A percentile compares a stretch with the other conserved stretches of the same genome.
phyloP scores from a whole-genome alignment of 2,113 vertebrate species.

The Cyprinodon brontotheroides region DNA sequence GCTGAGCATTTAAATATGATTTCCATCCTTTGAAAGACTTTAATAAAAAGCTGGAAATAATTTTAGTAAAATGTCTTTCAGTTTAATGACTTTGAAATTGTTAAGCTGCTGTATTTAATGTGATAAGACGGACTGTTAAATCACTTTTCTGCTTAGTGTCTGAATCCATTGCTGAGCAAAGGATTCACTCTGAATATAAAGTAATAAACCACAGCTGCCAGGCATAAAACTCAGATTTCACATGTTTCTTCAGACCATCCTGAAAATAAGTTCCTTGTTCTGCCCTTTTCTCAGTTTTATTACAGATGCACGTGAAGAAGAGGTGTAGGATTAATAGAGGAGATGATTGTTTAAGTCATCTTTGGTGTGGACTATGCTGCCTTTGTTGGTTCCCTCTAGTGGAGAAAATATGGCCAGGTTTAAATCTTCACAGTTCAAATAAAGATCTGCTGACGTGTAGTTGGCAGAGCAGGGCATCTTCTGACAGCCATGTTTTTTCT shows the following conservation, averaged over 20 bases:
- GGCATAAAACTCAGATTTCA: background rate
- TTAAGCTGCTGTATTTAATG: background rate
- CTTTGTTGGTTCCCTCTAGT: slow-evolving; percentile 48
- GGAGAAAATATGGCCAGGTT: slow-evolving; percentile 22
- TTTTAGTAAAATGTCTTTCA: background rate
- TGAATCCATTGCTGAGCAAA: background rate
- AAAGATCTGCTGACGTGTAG: background rate
- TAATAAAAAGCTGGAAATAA: background rate
- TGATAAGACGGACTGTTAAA: background rate
- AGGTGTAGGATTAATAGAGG: background rate
- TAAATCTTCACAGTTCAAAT: background rate
- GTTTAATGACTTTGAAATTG: background rate
- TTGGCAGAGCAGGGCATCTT: background rate
- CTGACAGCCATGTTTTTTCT: background rate
- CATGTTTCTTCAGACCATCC: background rate
- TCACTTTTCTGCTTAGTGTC: background rate
- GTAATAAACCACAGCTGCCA: too few species aligned
- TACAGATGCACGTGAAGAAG: background rate
- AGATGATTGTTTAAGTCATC: background rate
- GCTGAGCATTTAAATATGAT: background rate
- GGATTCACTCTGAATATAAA: background rate
- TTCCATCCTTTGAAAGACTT: background rate
- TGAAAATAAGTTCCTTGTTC: background rate
- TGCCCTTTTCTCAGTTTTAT: background rate
- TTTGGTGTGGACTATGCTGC: background rate